Percentiles rank a stretch among this genome's conserved stretches.
Conservation (phyloP, 92 coral and sea anemone species). For the Zoanthus sansibaricus region DNA sequence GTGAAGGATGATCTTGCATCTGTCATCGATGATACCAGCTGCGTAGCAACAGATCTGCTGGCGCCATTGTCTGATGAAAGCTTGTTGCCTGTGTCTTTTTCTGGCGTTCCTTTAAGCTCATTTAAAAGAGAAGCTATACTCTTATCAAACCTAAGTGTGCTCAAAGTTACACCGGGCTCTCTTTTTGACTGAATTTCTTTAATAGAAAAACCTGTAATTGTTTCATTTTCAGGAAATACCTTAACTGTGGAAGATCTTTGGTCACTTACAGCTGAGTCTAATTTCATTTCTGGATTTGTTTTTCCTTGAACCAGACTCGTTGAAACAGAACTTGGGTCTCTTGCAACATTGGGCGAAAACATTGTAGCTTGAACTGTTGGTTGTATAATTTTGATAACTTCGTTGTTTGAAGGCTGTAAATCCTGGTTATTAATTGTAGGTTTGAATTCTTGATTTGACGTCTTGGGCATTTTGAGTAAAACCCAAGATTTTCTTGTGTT, state of each 20-base stretch:
- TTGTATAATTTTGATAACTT: slow-evolving; percentile 49
- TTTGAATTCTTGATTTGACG: slow-evolving; percentile 40
- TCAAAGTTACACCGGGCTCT: neutral
- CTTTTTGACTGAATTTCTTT: neutral
- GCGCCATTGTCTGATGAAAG: neutral
- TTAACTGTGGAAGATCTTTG: neutral
- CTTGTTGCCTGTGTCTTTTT: neutral
- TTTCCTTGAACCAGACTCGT: slow-evolving; percentile 45
- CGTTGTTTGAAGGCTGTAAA: slow-evolving; percentile 38
- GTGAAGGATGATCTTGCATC: neutral
- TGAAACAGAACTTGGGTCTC: slow-evolving; percentile 18
- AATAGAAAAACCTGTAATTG: neutral
- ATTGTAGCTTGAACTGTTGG: slow-evolving; percentile 69
- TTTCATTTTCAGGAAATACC: neutral
- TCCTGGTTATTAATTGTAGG: slow-evolving; percentile 49
- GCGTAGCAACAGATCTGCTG: neutral
- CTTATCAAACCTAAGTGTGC: slow-evolving; percentile 28
- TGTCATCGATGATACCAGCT: neutral
- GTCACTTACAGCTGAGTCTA: neutral
- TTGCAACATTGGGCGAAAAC: slow-evolving; percentile 2
- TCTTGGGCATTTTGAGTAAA: slow-evolving; percentile 88
- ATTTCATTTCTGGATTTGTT: slow-evolving; percentile 36
- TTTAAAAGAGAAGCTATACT: slow-evolving; percentile 33
- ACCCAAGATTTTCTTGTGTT: slow-evolving; percentile 98
- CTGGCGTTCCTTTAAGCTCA: slow-evolving; percentile 12